Base-by-base conservation (phyloP, 2,113 vertebrate genomes). In the Pyxicephalus adspersus region DNA sequence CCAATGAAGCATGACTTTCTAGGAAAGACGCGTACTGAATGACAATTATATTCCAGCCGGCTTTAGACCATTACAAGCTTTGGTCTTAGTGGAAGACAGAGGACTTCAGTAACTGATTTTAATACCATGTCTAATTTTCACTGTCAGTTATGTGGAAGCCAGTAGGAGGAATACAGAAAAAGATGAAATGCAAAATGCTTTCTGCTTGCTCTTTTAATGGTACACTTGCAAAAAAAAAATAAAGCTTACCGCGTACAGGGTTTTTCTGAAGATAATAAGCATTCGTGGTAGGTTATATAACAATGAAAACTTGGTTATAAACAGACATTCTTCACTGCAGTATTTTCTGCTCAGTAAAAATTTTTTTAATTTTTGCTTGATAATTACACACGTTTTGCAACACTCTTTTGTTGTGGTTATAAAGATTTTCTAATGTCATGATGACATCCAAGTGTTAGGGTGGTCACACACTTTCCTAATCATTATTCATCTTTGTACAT, bases 1-100 rank as follows among this genome's bases (percentile, higher is more conserved):
- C 95, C 95, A 94, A 88, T 94, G 91, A 96, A 96, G 95, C 94
- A 91, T 95, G 95, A 95, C 94, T 94, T 94, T 94, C 92, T 94
- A 89, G 90, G 91, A 91, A 93, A 93, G 88, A 93, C 94, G 94
- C 94, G 94, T 92, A 84, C 93, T 93, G 94, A 96, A 96, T 98
- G 95, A 96, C 95, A 97, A 97, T 98, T 94, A 91, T 95, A 94
- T 94, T 92, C 90, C 93, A 90, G 89, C 91, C 89, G 87, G 88
- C 89, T 94, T 88, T 91, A 93, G 90, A 89, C 92, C 90, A 92
- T 95, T 94, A 94, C 90, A 93, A 91, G 91, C 91, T 86, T 87
- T 90, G 89, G 92, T 89, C 90, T 87, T 89, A 86, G 89, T 86
- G 91, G 90, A 93, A 94, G 91, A 91, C 92, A 92, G 92, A 94